Evolutionary conservation across 1,140 invertebrate genomes (phyloP).

Genomic region (Drosophila ogumai): DNA sequence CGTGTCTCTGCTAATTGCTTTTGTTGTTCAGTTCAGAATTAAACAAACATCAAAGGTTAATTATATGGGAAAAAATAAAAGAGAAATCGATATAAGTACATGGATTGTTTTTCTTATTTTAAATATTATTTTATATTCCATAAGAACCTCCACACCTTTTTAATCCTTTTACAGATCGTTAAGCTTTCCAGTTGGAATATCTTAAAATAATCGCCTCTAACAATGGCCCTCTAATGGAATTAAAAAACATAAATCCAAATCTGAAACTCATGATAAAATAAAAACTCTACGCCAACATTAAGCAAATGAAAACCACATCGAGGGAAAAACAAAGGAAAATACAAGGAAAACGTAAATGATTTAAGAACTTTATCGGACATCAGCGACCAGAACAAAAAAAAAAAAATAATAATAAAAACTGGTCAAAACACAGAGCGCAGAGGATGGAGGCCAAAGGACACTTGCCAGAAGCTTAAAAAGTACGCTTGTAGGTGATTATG

Average conservation of each 20-base stretch:
- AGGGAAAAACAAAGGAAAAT: constrained; percentile 30
- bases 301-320: constrained; percentile 56
- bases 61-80: constrained; percentile 8
- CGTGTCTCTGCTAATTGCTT: constrained; percentile 70
- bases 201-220: not conserved
- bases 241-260: constrained; percentile 47
- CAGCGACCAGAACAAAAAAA: constrained; percentile 36
- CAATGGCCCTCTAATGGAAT: constrained; percentile 26
- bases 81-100: too few relatives aligned
- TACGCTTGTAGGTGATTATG: constrained; percentile 80
- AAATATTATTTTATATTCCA: not conserved
- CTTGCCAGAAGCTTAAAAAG: constrained; percentile 66
- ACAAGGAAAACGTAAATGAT: constrained; percentile 65
- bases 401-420: constrained; percentile 1
- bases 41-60: constrained; percentile 35
- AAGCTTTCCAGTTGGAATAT: constrained; percentile 2
- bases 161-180: constrained; percentile 17
- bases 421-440: constrained; percentile 20
- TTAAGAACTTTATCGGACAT: constrained; percentile 73
- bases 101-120: too few relatives aligned
- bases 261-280: constrained; percentile 21
- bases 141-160: not conserved
- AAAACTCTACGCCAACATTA: constrained; percentile 32
- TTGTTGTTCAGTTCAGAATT: constrained; percentile 27
- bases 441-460: constrained; percentile 37